Percentiles rank a stretch among this genome's conserved stretches.
phyloP scores from a whole-genome alignment of 2,113 vertebrate species.

The Crotalus viridis region DNA sequence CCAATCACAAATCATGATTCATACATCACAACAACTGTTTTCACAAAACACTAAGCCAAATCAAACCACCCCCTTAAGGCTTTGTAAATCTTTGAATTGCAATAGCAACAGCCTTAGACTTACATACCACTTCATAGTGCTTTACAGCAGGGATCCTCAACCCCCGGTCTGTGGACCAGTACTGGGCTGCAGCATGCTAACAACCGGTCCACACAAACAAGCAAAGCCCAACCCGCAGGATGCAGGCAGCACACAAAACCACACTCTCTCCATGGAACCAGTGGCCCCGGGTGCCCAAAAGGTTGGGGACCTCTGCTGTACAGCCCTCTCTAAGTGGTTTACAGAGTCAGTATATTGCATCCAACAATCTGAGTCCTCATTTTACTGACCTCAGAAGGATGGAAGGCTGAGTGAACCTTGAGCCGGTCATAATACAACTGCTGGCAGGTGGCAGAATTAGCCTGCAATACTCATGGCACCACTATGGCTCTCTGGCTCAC shows the following conservation, averaged over 20 bases:
- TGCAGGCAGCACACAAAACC: too few species aligned
- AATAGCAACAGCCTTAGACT: background rate
- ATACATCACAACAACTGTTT: background rate
- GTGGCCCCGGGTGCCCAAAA: too few species aligned
- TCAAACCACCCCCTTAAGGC: background rate
- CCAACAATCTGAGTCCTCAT: background rate
- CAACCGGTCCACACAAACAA: too few species aligned
- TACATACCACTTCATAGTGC: background rate
- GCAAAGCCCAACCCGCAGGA: too few species aligned
- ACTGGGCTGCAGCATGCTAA: too few species aligned
- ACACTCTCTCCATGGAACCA: too few species aligned
- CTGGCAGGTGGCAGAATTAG: background rate
- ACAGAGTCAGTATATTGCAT: background rate
- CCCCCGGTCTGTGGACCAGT: too few species aligned
- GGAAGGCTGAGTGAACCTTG: background rate
- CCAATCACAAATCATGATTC: background rate
- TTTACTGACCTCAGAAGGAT: background rate
- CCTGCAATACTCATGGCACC: background rate
- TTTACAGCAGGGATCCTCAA: too few species aligned
- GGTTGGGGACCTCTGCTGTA: too few species aligned
- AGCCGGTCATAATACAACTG: background rate
- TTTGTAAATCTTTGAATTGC: background rate
- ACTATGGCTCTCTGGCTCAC: background rate
- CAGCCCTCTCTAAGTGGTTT: background rate
- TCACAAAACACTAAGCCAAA: background rate